Evolutionary conservation across 1,140 invertebrate genomes (phyloP).

Genomic region (Drosophila oshimai): DNA sequence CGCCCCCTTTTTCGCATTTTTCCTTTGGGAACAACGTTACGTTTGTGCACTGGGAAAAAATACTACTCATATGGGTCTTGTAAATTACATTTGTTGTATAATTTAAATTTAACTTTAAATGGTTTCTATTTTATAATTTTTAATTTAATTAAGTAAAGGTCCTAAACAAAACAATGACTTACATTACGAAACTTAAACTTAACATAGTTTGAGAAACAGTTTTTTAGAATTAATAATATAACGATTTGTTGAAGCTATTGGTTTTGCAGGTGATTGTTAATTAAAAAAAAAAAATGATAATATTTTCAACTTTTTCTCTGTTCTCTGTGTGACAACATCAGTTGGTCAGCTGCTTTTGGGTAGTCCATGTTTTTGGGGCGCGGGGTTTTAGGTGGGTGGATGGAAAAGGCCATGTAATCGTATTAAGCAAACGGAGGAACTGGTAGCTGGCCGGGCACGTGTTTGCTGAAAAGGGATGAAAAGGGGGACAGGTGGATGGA

Average conservation of each 20-base stretch:
- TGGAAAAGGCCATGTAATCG: constrained; percentile 41
- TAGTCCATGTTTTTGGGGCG: constrained; percentile 38
- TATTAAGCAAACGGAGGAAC: constrained; percentile 76
- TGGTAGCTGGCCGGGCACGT: constrained; percentile 58
- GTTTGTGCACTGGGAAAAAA: constrained; percentile 7
- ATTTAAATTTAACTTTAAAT: not conserved
- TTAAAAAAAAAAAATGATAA: no score
- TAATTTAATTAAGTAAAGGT: no score
- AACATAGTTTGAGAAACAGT: no score
- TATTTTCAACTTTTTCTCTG: not conserved
- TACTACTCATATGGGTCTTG: no score
- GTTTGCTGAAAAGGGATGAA: constrained; percentile 12
- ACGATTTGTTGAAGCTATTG: no score
- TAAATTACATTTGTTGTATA: fast-evolving
- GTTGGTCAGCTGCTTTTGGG: constrained; percentile 30
- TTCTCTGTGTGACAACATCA: constrained; percentile 10
- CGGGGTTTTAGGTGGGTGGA: constrained; percentile 7
- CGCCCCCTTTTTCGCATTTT: not conserved
- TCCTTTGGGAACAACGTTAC: not conserved
- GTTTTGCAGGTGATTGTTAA: no score
- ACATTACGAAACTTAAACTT: not conserved
- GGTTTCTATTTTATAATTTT: not conserved
- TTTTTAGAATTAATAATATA: not conserved
- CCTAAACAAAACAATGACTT: no score
- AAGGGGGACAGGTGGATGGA: not conserved